Evolutionary conservation across 2,113 vertebrate species (phyloP), one percentile per base, ranked within the genome.

Genomic region (Callipepla squamata): DNA sequence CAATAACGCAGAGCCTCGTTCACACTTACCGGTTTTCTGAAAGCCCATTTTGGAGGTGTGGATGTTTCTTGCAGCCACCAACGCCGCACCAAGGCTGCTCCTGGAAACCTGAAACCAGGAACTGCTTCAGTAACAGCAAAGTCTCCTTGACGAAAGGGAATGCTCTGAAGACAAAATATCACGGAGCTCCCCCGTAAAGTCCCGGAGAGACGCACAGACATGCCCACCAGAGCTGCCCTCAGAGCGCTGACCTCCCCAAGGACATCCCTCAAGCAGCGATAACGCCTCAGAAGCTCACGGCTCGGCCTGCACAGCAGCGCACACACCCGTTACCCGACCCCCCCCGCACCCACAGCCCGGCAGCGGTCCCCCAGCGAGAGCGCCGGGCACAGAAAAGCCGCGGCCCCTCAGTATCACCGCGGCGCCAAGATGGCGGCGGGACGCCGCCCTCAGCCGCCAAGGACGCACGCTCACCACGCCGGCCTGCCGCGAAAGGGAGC

Each of bases 11-110:
- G 4, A 26, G 10, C 13, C 6, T 78, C 38, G 9, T 70, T 42
- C 38, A 17, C 25, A 97, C 98, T 97, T 92, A 99, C 99, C 99
- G 2, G 98, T 99, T 96, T 99, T 99, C 97, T 99, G 98, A 94
- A 98, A 98, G 92, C 90, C 93, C 87, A 97, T 93, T 93, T 97
- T 98, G 69, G 98, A 98, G 45, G 97, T 98, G 97, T 99, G 99
- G 95, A 99, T 97, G 95, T 99, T 99, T 95, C 98, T 98, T 94
- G 98, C 96, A 85, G 98, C 99, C 91, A 99, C 94, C 92, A 99
- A 99, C 10, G 98, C 98, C 72, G 98, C 98, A 63, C 98, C 98
- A 30, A 99, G 81, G 68, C 95, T 89, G 87, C 98, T 98, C 97
- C 98, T 99, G 91, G 98, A 98, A 87, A 99, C 96, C 99, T 99